Base-by-base conservation (phyloP, 2,888 invertebrate genomes). In the Sminthurides aquaticus region DNA sequence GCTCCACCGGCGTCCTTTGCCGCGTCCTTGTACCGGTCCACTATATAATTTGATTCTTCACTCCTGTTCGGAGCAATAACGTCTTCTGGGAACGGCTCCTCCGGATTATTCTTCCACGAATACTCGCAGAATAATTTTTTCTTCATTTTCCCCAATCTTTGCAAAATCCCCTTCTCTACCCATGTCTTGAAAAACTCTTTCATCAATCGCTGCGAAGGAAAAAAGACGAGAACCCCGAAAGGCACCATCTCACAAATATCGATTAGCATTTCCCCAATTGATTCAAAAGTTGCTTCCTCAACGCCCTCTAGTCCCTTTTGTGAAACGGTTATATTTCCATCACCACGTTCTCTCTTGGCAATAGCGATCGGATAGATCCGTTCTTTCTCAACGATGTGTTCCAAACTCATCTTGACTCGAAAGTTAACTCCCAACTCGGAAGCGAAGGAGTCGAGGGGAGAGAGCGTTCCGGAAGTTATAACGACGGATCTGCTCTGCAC, bases 141-240 rank as follows among this genome's bases (percentile, higher is more conserved):
- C 0, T 49, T 24, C 11, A 48, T 34, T 15, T n/a, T n/a, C n/a
- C n/a, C 8, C 22, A 74, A 62, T 59, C 54, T 57, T 0, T 62
- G 25, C n/a, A 69, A 24, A 3, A 65, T 49, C 1, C 62, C 48
- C 48, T 59, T 62, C 5, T 0, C 18, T 0, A 5, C 48, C 67
- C 69, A 70, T 1, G 62, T 27, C 8, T 48, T 34, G 29, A 64
- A 29, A 2, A 72, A 48, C 20, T 62, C 64, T 1, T 55, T 43
- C 61, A 72, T 54, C 2, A 64, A 60, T 0, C 22, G 20, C 25
- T 71, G 70, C 1, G 71, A 70, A 2, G 71, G 67, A 24, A 72
- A 34, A 60, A 74, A 74, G 1, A 74, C 70, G 0, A 74, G 60
- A 11, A 74, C 64, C n/a, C 74, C 74, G 49, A 68, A 61, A 8